Evolutionary conservation across 1,140 invertebrate species (phyloP), one percentile per base, ranked within the genome.

Genomic region (Polypedilum vanderplanki): DNA sequence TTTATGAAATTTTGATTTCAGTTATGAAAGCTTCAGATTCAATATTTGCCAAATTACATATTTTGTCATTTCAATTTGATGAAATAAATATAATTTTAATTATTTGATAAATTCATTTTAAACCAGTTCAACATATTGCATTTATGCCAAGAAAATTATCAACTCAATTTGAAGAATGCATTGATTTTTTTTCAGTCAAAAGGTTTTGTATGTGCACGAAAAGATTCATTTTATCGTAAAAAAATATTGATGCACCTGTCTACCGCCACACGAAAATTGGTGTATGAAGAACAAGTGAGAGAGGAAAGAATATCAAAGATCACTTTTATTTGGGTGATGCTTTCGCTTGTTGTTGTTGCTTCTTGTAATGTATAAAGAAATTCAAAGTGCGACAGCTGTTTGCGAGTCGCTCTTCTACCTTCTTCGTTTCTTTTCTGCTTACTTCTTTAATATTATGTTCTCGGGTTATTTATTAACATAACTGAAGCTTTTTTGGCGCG

Each of bases 401-500:
- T 70, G n/a, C 18, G 12, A n/a, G 8, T 18, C 9, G 15, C 65
- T 70, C 65, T 70, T 70, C 17, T 18, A 20, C 65, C 17, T 70
- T 33, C 24, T 22, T 20, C 65, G 9, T 12, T 18, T 8, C 65
- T 70, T 12, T 9, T 17, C 18, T 12, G 17, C 18, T 20, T 12
- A 18, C 20, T 70, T 70, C 9, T 20, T 70, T 9, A 12, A 15
- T 12, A 57, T n/a, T 57, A 57, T 57, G 46, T 18, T 5, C 9
- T 70, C 15, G 15, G 17, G 9, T 70, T 70, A 70, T 70, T 70
- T 70, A 70, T 70, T 70, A 70, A 70, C 65, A 70, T 70, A 70
- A 20, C 17, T 20, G 65, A 70, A 70, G 65, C 65, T 70, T 70
- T 67, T 70, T 70, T 70, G 65, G 65, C 65, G 65, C 65, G 65